Percentiles rank a stretch among this genome's conserved stretches.
Evolutionary conservation across 2,797 vertebrate genomes (phyloP).

Genomic region (Psittacula echo): DNA sequence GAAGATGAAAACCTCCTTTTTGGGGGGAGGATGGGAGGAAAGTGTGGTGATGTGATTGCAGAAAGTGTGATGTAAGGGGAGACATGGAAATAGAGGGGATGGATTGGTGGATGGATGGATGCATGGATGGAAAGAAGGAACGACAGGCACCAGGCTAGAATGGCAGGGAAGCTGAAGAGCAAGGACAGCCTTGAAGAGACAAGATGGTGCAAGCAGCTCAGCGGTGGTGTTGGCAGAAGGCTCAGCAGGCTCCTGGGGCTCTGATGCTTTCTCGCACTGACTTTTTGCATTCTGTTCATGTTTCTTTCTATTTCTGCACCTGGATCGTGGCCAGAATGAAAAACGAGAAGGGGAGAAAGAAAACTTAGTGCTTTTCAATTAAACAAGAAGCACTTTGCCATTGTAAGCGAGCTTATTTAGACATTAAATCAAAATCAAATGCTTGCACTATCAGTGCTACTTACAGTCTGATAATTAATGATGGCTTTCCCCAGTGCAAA

Average conservation of each 20-base stretch:
- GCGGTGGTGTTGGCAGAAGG: neutral
- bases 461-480: constrained; percentile 68
- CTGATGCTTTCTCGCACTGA: neutral
- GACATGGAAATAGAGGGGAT: neutral
- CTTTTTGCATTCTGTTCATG: constrained; percentile 24
- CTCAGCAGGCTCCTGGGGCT: neutral
- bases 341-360: constrained; percentile 4
- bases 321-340: constrained; percentile 42
- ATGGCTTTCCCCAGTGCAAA: constrained; percentile 41
- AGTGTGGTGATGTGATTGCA: neutral
- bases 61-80: neutral
- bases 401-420: constrained; percentile 63
- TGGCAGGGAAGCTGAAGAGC: neutral
- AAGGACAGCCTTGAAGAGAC: neutral
- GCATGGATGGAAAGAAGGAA: neutral
- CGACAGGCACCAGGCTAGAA: neutral
- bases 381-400: constrained; percentile 58
- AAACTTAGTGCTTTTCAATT: constrained; percentile 64
- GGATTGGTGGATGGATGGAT: neutral
- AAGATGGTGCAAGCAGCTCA: neutral
- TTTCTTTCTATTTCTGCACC: constrained; percentile 45
- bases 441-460: constrained; percentile 48
- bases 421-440: constrained; percentile 71
- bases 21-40: neutral
- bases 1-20: neutral